Evolutionary conservation across 92 coral and sea anemone species (phyloP).

Genomic region (Umimayanthus kanabou): DNA sequence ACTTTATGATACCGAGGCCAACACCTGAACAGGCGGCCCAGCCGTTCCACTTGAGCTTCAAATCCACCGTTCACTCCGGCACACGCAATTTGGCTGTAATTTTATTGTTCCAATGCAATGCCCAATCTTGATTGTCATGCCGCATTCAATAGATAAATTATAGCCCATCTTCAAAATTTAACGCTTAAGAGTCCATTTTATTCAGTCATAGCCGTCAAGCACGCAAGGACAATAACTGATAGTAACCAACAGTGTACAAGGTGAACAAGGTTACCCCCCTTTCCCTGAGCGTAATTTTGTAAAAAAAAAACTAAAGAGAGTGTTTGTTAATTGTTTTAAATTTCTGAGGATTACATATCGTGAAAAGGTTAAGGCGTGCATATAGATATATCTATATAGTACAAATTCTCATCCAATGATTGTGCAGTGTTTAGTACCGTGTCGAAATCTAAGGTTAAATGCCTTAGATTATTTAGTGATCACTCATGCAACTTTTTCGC

Average conservation of each 20-base stretch:
- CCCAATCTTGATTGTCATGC: neutral
- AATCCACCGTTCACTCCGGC: neutral
- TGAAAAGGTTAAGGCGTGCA: slow-evolving; percentile 2
- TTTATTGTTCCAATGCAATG: neutral
- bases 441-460: neutral
- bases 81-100: neutral
- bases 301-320: neutral
- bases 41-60: slow-evolving; percentile 1
- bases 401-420: neutral
- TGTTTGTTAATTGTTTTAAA: slow-evolving; percentile 4
- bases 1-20: neutral
- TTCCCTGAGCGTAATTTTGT: neutral
- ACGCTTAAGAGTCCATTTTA: slow-evolving; percentile 1
- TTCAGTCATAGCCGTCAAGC: neutral
- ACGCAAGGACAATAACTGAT: neutral
- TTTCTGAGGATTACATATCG: neutral
- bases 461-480: neutral
- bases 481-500: slow-evolving; percentile 2
- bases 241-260: neutral
- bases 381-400: neutral
- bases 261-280: neutral
- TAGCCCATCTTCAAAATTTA: neutral
- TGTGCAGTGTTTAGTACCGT: neutral
- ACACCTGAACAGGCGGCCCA: slow-evolving; percentile 1
- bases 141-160: slow-evolving; percentile 23